phyloP scores from a whole-genome alignment of 2,797 vertebrate species.

The Synaphobranchus kaupii region DNA sequence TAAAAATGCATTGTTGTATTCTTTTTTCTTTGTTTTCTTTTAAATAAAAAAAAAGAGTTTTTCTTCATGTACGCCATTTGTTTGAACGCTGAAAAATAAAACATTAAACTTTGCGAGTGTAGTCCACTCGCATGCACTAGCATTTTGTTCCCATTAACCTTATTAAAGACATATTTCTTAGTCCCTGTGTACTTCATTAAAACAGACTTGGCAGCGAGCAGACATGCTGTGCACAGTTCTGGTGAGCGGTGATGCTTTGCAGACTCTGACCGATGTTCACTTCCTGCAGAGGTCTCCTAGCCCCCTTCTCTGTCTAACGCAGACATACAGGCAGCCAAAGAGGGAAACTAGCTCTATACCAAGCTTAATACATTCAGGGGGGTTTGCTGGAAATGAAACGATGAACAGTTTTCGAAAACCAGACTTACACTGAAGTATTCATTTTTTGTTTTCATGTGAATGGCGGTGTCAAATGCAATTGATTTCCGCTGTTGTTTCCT shows the following conservation, averaged over 20 bases:
- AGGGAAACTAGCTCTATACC: not conserved
- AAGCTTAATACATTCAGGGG: slow-evolving; percentile 2
- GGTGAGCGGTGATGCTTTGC: slow-evolving; percentile 27
- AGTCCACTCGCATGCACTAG: not conserved
- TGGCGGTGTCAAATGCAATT: not conserved
- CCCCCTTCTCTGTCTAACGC: slow-evolving; percentile 9
- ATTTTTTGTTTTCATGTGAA: not conserved
- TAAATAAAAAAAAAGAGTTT: not conserved
- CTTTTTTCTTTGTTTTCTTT: too few species aligned
- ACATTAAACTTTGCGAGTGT: not conserved
- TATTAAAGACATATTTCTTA: slow-evolving; percentile 36
- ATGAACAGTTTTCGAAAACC: not conserved
- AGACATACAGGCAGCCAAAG: not conserved
- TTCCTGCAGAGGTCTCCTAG: slow-evolving; percentile 3
- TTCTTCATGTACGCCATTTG: not conserved
- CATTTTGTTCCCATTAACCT: slow-evolving; percentile 23
- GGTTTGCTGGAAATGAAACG: not conserved
- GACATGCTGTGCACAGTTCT: slow-evolving; percentile 19
- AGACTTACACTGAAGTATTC: not conserved
- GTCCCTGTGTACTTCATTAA: slow-evolving; percentile 28
- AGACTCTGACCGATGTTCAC: slow-evolving; percentile 19
- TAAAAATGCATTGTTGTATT: not conserved
- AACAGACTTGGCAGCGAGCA: slow-evolving; percentile 26
- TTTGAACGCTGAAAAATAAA: slow-evolving; percentile 7
- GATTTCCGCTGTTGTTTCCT: not conserved